Evolutionary conservation across 2,888 invertebrate genomes (phyloP), one percentile per base, ranked within the genome.

Genomic region (Incurvaria masculella): DNA sequence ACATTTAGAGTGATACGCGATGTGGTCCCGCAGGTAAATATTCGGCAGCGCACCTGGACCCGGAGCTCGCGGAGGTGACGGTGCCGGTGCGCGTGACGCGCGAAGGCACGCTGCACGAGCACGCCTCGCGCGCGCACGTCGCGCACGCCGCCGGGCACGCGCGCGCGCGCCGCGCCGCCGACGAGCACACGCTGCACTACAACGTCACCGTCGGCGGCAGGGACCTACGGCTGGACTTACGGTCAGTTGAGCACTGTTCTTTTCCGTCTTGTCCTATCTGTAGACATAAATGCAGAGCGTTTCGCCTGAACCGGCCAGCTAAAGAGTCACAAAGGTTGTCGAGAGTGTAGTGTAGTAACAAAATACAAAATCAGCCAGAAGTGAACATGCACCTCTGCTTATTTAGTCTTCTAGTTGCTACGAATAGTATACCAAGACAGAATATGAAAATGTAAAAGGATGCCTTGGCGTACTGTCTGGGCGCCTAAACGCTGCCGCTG

Each of bases 51-150:
- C 72, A 75, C 60, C 67, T 80, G 64, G 74, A 79, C 58, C 60
- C 82, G 10, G 68, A 73, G 33, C 72, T 79, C 55, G 81, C 80
- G 57, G 79, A 85, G 59, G 76, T 86, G 57, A 80, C 80, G 48
- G 73, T 80, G 47, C 87, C 87, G 0, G 72, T 81, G 51, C 85
- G 82, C 64, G 85, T 87, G 59, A 75, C 79, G 27, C 61, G 66
- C 40, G 75, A 72, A 39, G 86, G 86, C 42, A 69, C 68, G 54
- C 75, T 82, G 59, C 63, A 84, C 54, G 83, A 84, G 51, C 79
- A 74, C 60, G 62, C 69, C 48, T 65, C 85, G 51, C n/a, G n/a
- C n/a, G 81, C 80, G 39, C 82, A 81, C 60, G 69, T 69, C 51
- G 83, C 84, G 58, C 69, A 64, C 49, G 75, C 76, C 44, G 56